Conservation (phyloP, 1,140 invertebrate species). For the Nasonia giraulti region DNA sequence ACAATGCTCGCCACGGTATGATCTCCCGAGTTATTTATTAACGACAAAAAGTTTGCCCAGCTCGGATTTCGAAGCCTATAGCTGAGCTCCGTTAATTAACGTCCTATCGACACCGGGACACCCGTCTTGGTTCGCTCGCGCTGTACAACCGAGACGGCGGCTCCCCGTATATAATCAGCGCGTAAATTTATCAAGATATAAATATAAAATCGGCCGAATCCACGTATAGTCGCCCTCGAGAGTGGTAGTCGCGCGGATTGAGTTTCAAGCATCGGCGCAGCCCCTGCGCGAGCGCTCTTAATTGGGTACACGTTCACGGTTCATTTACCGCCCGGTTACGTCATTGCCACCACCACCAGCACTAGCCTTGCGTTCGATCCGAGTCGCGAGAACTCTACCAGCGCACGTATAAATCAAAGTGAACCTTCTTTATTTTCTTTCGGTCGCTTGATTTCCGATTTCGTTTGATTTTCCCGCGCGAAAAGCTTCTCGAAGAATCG, state of each 20-base stretch:
- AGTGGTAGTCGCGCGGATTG: background rate
- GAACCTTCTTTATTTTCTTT: background rate
- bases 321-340: constrained; percentile 26
- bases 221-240: background rate
- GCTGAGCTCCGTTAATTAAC: background rate
- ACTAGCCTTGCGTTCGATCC: background rate
- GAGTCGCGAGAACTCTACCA: background rate
- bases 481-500: background rate
- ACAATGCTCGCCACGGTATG: background rate
- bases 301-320: constrained; percentile 27
- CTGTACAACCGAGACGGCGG: no score
- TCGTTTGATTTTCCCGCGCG: background rate
- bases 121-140: background rate
- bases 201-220: constrained; percentile 29
- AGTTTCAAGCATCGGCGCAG: constrained; percentile 20
- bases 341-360: background rate
- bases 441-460: background rate
- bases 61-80: background rate
- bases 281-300: background rate
- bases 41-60: background rate
- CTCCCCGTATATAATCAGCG: background rate
- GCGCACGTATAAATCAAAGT: background rate
- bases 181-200: constrained; percentile 21
- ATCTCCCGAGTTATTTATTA: background rate
- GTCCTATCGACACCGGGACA: background rate